A percentile compares a stretch with the other conserved stretches of the same genome.
Evolutionary conservation across 2,113 vertebrate genomes (phyloP).

Genomic region (Campylomormyrus tamandua): DNA sequence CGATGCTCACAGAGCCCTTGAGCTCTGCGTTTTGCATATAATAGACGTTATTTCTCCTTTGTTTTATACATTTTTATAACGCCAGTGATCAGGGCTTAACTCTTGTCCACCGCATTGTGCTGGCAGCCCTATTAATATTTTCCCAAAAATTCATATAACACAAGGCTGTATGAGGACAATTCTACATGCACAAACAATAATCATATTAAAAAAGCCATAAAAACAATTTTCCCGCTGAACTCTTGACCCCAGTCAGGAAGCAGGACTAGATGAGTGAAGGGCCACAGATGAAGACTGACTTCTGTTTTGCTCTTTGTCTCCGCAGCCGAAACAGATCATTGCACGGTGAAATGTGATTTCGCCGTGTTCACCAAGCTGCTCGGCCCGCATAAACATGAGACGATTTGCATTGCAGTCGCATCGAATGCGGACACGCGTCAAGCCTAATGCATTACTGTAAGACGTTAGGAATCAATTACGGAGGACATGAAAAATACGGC

Average conservation of each 20-base stretch:
- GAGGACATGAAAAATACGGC: background rate
- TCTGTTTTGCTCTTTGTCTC: background rate
- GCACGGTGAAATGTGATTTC: background rate
- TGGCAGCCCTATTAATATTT: background rate
- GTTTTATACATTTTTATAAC: background rate
- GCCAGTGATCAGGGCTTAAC: background rate
- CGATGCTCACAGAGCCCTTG: background rate
- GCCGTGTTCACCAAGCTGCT: background rate
- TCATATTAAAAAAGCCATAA: background rate
- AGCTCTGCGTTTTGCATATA: background rate
- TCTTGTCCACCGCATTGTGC: background rate
- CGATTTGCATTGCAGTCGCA: background rate
- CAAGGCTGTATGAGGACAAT: background rate
- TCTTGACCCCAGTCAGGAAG: background rate
- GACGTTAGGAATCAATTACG: conserved; percentile 10
- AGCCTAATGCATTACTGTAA: conserved; percentile 12
- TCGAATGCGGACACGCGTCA: background rate
- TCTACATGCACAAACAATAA: background rate
- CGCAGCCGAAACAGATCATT: background rate
- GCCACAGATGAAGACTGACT: background rate
- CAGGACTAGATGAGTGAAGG: background rate
- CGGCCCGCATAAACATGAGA: background rate
- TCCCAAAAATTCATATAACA: background rate
- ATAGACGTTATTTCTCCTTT: background rate
- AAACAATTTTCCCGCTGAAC: background rate